Percentiles rank a stretch among this genome's conserved stretches.
These are phyloP conservation scores for Paratilapia polleni DNA, from an alignment of 2,113 vertebrate species.

Conservation along the genomic window DNA sequence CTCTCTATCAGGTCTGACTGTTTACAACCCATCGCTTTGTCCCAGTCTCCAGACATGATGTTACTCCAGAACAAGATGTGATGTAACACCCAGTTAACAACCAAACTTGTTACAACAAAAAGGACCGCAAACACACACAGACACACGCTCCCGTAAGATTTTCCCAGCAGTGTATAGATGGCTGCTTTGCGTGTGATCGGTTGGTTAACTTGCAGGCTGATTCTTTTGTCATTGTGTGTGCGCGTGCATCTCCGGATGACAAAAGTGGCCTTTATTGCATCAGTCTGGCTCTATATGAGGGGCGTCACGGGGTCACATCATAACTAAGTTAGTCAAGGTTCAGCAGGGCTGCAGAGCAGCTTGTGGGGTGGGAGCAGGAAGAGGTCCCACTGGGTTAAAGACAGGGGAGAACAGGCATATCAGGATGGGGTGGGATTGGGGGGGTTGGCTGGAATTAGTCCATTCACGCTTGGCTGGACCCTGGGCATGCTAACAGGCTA, in stretches of 20 bases:
- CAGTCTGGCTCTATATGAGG: constrained; percentile 55
- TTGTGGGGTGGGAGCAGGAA: constrained; percentile 20
- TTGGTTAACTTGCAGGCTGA: constrained; percentile 48
- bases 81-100: not conserved
- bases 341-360: constrained; percentile 45
- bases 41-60: not conserved
- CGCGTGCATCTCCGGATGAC: constrained; percentile 26
- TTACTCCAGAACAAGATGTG: not conserved
- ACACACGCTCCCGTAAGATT: not conserved
- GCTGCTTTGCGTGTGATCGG: not conserved
- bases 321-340: constrained; percentile 76
- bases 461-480: constrained; percentile 59
- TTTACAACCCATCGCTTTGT: constrained; percentile 1
- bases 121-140: not conserved
- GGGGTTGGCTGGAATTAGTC: constrained; percentile 37
- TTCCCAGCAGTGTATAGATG: not conserved
- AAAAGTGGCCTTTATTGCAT: constrained; percentile 58
- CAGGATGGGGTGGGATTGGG: not conserved
- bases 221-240: constrained; percentile 38
- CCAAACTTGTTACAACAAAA: not conserved
- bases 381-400: constrained; percentile 54
- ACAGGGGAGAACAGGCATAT: not conserved
- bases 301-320: constrained; percentile 65
- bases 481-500: constrained; percentile 65
- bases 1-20: not conserved